Evolutionary conservation across 2,113 vertebrate genomes (phyloP).

Genomic region (Psittacula cyanocephala): DNA sequence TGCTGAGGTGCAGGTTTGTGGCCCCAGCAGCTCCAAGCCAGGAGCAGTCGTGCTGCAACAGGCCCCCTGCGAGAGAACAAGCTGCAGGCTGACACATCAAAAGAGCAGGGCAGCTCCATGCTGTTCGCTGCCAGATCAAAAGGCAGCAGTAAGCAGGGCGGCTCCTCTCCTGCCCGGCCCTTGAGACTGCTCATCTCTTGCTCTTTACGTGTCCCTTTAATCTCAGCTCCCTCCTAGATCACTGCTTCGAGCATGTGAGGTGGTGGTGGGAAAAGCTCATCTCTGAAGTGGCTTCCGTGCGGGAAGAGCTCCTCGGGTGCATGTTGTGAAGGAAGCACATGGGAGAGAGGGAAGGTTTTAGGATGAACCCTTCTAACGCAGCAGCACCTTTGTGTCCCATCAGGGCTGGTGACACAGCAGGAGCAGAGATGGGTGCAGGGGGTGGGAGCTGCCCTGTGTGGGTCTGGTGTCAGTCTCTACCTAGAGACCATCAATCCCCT

Average conservation of each 20-base stretch:
- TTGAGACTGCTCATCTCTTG: neutral
- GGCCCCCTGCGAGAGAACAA: neutral
- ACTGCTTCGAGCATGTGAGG: neutral
- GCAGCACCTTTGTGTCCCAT: neutral
- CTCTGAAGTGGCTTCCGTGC: neutral
- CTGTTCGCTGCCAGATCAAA: neutral
- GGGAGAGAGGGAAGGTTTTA: neutral
- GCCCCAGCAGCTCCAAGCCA: neutral
- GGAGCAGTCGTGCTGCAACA: neutral
- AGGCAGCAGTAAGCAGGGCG: neutral
- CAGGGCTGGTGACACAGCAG: neutral
- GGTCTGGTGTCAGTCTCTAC: neutral
- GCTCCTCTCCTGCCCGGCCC: neutral
- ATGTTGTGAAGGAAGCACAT: neutral
- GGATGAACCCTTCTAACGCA: rapidly evolving
- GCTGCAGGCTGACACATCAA: conserved; percentile 45
- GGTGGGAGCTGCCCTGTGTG: neutral
- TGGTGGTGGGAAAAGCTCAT: neutral
- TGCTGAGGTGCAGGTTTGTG: neutral
- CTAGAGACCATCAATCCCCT: neutral
- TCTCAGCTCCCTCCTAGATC: neutral
- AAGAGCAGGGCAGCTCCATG: neutral
- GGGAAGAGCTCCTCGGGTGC: neutral
- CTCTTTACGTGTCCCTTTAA: neutral
- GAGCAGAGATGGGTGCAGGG: neutral